Percentiles rank a stretch among this genome's conserved stretches.
These are phyloP conservation scores for Megathymus violae DNA, from an alignment of 1,140 invertebrate genomes.

Conservation along the genomic window DNA sequence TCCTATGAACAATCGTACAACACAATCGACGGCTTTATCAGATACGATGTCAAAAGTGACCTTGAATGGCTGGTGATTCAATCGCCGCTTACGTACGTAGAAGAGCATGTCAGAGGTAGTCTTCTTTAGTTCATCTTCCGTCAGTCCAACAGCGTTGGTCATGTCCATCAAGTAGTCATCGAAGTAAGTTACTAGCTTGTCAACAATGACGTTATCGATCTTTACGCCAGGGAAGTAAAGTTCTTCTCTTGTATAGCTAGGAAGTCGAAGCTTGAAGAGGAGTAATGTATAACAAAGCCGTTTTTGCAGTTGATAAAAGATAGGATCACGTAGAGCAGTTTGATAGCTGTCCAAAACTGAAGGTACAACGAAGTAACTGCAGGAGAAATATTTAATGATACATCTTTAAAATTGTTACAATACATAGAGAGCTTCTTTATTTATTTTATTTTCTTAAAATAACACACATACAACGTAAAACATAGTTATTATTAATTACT, in stretches of 20 bases:
- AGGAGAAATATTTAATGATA: constrained; percentile 30
- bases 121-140: constrained; percentile 66
- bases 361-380: constrained; percentile 77
- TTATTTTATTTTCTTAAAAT: too few relatives aligned
- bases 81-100: constrained; percentile 84
- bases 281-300: constrained; percentile 84
- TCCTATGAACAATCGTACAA: constrained; percentile 88
- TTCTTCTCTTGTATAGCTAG: constrained; percentile 86
- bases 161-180: constrained; percentile 83
- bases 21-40: constrained; percentile 82
- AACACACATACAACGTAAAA: too few relatives aligned
- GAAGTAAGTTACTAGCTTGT: constrained; percentile 84
- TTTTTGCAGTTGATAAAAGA: constrained; percentile 87
- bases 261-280: constrained; percentile 84
- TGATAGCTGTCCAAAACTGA: constrained; percentile 82
- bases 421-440: too few relatives aligned
- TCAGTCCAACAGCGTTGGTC: constrained; percentile 75
- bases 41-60: constrained; percentile 85
- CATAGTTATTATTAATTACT: too few relatives aligned
- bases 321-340: constrained; percentile 87
- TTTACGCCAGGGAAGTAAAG: constrained; percentile 84
- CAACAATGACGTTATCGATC: constrained; percentile 82
- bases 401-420: background rate
- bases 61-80: constrained; percentile 87
- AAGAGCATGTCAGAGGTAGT: constrained; percentile 71